Evolutionary conservation across 2,797 vertebrate genomes (phyloP), one percentile per base, ranked within the genome.

Genomic region (Microchirus variegatus): DNA sequence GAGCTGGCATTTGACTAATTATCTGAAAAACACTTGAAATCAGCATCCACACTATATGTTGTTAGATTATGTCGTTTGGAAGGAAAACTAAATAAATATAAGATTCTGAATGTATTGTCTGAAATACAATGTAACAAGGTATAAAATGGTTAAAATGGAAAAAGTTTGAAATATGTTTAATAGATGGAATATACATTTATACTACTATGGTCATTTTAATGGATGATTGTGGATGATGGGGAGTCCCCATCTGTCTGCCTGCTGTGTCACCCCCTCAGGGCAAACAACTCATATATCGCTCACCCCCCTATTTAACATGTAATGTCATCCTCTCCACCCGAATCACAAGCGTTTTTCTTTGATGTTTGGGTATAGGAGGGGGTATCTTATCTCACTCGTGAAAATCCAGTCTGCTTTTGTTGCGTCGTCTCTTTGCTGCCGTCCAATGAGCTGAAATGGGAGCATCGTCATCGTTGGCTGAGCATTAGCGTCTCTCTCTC

Each of bases 381-480:
- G 14, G 19, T 55, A 15, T 59, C 8, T 26, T 52, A 53, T 78
- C 44, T 58, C 53, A 50, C 51, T 59, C 73, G 62, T 63, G 69
- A 61, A 55, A 47, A 72, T n/a, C n/a, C n/a, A n/a, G 45, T 53
- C 65, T 66, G 52, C 36, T 43, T 77, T 75, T 69, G 67, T 68
- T 78, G 72, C 64, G 59, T 73, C 53, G 70, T 15, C 8, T 17
- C 55, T 53, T 56, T 58, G 67, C 41, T 18, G 10, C 47, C 65
- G 48, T 75, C 84, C 81, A 85, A 82, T 87, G 69, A 78, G 76
- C 61, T 58, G 71, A 45, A 77, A 59, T 57, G 59, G 55, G 75
- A 84, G 54, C 78, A 17, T 60, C 48, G 63, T 40, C 56, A 61
- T 36, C 48, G 15, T 42, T 15, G 5, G 2, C 13, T 44, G 63